Conservation (phyloP, 1,140 invertebrate genomes). For the Drosophila fuyamai region DNA sequence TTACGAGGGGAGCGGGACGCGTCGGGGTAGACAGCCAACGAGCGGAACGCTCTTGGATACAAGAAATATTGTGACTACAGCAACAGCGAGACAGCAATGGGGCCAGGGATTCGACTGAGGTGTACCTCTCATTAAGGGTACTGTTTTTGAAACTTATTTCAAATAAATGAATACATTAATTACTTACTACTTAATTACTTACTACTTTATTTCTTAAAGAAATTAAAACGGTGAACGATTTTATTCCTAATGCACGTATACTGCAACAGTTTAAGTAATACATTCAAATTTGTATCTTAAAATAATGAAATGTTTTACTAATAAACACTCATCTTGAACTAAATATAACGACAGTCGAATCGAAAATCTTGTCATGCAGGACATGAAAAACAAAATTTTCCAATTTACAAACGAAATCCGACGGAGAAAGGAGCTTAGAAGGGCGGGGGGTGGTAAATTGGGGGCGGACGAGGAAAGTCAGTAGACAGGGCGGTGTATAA, state of each 20-base stretch:
- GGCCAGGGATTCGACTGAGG: neutral
- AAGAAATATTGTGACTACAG: slow-evolving; percentile 69
- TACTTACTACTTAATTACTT: no score
- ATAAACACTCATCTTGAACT: neutral
- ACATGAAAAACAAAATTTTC: slow-evolving; percentile 64
- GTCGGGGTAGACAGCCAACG: slow-evolving; percentile 38
- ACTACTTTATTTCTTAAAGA: no score
- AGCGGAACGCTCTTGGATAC: slow-evolving; percentile 75
- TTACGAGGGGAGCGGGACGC: neutral
- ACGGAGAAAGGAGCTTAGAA: slow-evolving; percentile 46
- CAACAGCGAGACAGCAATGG: slow-evolving; percentile 3
- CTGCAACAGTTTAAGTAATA: no score
- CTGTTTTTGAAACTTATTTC: no score
- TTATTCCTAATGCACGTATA: no score
- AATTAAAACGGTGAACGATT: no score
- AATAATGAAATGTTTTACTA: no score
- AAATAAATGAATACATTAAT: no score
- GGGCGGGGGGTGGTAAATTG: neutral
- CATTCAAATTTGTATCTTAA: no score
- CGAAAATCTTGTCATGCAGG: neutral
- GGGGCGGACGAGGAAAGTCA: neutral
- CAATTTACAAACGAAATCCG: slow-evolving; percentile 76
- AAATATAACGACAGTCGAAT: neutral
- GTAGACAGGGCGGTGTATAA: slow-evolving; percentile 52
- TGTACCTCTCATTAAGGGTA: no score